A percentile compares a stretch with the other conserved stretches of the same genome.
These are phyloP conservation scores for Ctenosaura bakeri DNA, from an alignment of 2,797 vertebrate genomes.

Conservation along the genomic window DNA sequence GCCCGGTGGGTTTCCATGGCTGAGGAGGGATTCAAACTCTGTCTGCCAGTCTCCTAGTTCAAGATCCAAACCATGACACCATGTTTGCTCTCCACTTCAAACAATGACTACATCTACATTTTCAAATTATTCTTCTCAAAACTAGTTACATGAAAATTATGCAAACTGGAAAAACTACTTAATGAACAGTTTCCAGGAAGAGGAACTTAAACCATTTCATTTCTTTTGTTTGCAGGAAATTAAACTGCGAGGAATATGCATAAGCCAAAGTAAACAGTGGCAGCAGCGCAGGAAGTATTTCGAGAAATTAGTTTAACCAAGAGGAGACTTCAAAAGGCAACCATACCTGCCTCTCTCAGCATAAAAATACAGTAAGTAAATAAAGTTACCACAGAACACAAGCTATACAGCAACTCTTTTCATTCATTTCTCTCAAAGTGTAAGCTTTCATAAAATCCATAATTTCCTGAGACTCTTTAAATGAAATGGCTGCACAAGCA, in stretches of 20 bases:
- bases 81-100: not conserved
- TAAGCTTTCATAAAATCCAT: slow-evolving; percentile 44
- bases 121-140: slow-evolving; percentile 59
- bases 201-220: slow-evolving; percentile 26
- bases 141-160: slow-evolving; percentile 40
- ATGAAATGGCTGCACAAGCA: slow-evolving; percentile 41
- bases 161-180: slow-evolving; percentile 55
- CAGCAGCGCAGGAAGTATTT: slow-evolving; percentile 61
- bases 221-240: slow-evolving; percentile 71
- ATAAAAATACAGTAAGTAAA: slow-evolving; percentile 49
- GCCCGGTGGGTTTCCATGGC: no score
- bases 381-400: slow-evolving; percentile 19
- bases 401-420: slow-evolving; percentile 7
- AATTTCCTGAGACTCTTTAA: slow-evolving; percentile 45
- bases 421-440: slow-evolving; percentile 30
- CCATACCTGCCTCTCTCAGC: slow-evolving; percentile 35
- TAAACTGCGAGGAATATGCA: slow-evolving; percentile 55
- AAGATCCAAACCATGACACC: no score
- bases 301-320: slow-evolving; percentile 44
- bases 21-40: no score
- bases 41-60: no score
- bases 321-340: slow-evolving; percentile 52
- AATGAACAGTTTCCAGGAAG: slow-evolving; percentile 58
- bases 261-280: slow-evolving; percentile 62
- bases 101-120: slow-evolving; percentile 64